Evolutionary conservation across 2,797 vertebrate species (phyloP).

Genomic region (Malurus splendens): DNA sequence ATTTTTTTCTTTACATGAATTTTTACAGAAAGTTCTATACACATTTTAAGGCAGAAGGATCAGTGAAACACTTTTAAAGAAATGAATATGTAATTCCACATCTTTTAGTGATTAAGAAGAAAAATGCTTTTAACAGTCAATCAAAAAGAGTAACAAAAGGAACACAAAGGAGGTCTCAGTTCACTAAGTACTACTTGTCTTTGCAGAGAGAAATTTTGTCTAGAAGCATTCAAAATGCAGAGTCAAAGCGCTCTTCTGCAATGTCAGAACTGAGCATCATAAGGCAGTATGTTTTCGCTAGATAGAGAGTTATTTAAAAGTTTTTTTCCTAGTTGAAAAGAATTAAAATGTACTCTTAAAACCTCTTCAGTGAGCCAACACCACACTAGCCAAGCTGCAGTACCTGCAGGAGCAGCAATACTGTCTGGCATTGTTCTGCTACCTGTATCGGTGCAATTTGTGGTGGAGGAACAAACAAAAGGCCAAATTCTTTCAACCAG

Average conservation of each 20-base stretch:
- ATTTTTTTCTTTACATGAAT: background rate
- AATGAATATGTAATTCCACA: background rate
- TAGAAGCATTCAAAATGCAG: background rate
- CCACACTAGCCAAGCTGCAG: background rate
- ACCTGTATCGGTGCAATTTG: accelerated
- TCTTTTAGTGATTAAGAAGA: background rate
- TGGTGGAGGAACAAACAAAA: background rate
- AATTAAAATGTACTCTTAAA: background rate
- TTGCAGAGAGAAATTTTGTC: background rate
- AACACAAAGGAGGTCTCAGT: background rate
- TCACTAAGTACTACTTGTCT: background rate
- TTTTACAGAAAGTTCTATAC: background rate
- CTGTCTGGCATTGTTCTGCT: background rate
- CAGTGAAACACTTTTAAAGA: background rate
- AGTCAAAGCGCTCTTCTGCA: background rate
- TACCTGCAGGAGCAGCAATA: background rate
- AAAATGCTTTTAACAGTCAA: background rate
- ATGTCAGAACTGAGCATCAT: background rate
- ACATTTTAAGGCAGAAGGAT: background rate
- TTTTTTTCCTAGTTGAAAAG: background rate
- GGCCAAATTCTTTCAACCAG: background rate
- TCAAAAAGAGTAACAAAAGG: background rate
- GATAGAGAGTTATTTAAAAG: background rate
- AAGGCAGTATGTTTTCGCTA: background rate
- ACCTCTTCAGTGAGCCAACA: background rate